Percentiles rank a stretch among this genome's conserved stretches.
These are phyloP conservation scores for Bufo gargarizans DNA, from an alignment of 2,113 vertebrate species.

Conservation along the genomic window DNA sequence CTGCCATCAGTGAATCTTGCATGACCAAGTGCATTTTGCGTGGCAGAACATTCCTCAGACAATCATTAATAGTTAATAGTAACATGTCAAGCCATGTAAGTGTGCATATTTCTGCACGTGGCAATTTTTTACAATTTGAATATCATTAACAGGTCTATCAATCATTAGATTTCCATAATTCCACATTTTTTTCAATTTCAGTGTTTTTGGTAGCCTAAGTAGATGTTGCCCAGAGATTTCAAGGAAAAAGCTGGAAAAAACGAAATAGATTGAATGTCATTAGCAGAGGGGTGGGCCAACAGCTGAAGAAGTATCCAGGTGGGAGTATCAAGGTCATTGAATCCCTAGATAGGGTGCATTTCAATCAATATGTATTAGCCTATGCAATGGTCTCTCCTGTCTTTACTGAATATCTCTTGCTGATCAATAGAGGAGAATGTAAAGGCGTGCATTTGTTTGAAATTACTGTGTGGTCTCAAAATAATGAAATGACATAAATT, in stretches of 20 bases:
- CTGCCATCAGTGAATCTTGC: too few species aligned
- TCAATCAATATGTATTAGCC: slow-evolving; percentile 41
- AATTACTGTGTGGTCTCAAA: neutral
- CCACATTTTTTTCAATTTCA: too few species aligned
- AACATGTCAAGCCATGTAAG: too few species aligned
- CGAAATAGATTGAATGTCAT: slow-evolving; percentile 26
- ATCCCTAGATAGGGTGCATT: slow-evolving; percentile 19
- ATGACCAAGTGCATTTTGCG: too few species aligned
- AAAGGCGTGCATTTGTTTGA: slow-evolving; percentile 1
- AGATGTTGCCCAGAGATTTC: neutral
- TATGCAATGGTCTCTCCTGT: slow-evolving; percentile 28
- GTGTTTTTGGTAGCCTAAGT: neutral
- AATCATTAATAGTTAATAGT: too few species aligned
- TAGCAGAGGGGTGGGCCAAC: neutral
- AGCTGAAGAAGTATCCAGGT: slow-evolving; percentile 13
- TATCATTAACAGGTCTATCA: too few species aligned
- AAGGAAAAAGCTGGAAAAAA: slow-evolving; percentile 1
- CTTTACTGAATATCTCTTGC: slow-evolving; percentile 11
- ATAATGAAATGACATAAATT: slow-evolving; percentile 3
- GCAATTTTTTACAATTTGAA: too few species aligned
- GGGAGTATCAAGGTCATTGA: slow-evolving; percentile 44
- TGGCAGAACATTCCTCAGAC: too few species aligned
- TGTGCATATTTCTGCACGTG: too few species aligned
- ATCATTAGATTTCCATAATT: too few species aligned
- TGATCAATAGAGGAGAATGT: slow-evolving; percentile 16